phyloP scores from a whole-genome alignment of 2,888 invertebrate species.

The Leptinotarsa haldemani region DNA sequence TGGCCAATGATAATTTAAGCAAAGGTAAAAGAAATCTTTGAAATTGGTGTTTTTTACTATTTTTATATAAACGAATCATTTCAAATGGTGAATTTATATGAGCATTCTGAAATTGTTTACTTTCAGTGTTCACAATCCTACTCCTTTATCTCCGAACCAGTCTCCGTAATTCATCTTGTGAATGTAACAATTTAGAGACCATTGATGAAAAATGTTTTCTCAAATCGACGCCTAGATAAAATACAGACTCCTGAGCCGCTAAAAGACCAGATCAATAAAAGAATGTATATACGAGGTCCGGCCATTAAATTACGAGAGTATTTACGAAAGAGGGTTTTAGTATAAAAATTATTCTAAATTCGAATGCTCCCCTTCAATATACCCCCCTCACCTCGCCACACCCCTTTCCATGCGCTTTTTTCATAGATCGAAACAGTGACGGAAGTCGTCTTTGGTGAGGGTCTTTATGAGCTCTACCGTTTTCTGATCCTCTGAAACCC shows the following conservation, averaged over 20 bases:
- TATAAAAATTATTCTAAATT: too few species aligned
- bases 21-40: too few species aligned
- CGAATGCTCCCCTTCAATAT: too few species aligned
- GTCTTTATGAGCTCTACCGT: too few species aligned
- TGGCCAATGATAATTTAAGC: too few species aligned
- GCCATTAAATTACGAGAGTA: too few species aligned
- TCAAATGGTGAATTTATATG: constrained; percentile 78
- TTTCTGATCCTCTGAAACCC: too few species aligned
- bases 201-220: constrained; percentile 91
- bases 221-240: constrained; percentile 84
- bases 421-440: too few species aligned
- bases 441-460: too few species aligned
- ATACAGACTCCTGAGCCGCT: constrained; percentile 94
- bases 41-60: neutral
- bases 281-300: neutral
- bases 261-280: constrained; percentile 49
- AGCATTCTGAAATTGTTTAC: constrained; percentile 76
- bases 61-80: neutral
- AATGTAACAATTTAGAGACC: constrained; percentile 97
- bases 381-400: too few species aligned
- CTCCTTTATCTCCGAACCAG: constrained; percentile 98
- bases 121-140: constrained; percentile 83
- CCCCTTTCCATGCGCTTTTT: too few species aligned
- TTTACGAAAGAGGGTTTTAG: too few species aligned
- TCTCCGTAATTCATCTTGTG: constrained; percentile 96